Percentiles rank a stretch among this genome's conserved stretches.
These are phyloP conservation scores for Hippocampus kuda DNA, from an alignment of 2,797 vertebrate genomes.

Conservation along the genomic window DNA sequence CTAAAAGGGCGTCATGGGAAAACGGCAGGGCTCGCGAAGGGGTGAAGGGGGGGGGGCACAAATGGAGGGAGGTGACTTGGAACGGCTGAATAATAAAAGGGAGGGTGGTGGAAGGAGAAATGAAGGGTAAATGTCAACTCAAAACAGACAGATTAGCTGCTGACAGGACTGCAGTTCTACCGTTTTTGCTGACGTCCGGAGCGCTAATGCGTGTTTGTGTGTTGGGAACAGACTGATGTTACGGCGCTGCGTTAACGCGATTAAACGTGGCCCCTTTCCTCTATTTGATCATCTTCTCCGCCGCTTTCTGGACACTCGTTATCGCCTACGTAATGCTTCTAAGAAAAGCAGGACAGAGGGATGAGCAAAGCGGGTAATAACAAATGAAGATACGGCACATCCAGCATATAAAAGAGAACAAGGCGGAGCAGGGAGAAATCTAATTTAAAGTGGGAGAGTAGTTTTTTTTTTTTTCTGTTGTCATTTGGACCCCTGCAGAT, in stretches of 20 bases:
- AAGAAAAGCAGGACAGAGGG: not conserved
- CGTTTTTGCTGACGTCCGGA: not conserved
- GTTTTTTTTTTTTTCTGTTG: not conserved
- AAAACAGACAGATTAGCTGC: slow-evolving; percentile 18
- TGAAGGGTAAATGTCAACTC: slow-evolving; percentile 44
- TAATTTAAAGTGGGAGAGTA: not conserved
- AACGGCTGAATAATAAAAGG: slow-evolving; percentile 25
- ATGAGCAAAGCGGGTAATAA: not conserved
- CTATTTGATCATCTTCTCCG: slow-evolving; percentile 3
- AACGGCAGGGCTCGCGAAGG: slow-evolving; percentile 3
- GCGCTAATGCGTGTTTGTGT: not conserved
- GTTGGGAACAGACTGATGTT: not conserved
- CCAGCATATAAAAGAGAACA: not conserved
- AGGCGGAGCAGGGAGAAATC: not conserved
- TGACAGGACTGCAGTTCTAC: slow-evolving; percentile 10
- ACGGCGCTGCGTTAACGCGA: not conserved
- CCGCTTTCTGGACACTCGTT: slow-evolving; percentile 3
- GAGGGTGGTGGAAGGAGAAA: slow-evolving; percentile 23
- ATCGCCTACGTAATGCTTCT: not conserved
- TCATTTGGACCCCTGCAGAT: not conserved
- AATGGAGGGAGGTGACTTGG: slow-evolving; percentile 41
- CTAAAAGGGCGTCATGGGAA: slow-evolving; percentile 5
- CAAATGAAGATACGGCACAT: not conserved
- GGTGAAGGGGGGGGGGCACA: slow-evolving; percentile 3
- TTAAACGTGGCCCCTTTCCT: not conserved